phyloP scores from a whole-genome alignment of 1,140 invertebrate species.

The Globodera rostochiensis region DNA sequence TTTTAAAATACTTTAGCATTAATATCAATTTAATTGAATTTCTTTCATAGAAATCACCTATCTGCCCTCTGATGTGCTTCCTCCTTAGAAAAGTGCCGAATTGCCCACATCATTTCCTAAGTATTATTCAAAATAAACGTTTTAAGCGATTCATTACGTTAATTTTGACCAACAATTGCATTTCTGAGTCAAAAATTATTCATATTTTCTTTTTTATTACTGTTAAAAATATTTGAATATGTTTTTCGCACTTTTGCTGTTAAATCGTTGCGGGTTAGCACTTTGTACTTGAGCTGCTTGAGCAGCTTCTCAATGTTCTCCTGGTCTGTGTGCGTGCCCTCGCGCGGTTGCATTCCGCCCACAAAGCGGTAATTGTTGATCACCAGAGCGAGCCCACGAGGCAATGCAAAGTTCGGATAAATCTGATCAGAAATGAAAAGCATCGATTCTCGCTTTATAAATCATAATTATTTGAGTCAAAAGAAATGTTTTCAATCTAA shows the following conservation, averaged over 20 bases:
- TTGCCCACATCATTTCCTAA: constrained; percentile 44
- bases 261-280: constrained; percentile 20
- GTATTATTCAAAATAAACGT: constrained; percentile 14
- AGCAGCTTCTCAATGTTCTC: constrained; percentile 27
- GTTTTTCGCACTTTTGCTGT: constrained; percentile 18
- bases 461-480: too few relatives aligned
- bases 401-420: constrained; percentile 29
- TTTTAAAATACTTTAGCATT: too few relatives aligned
- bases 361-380: constrained; percentile 33
- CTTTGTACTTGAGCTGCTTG: constrained; percentile 28
- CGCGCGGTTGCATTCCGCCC: constrained; percentile 8
- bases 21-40: not conserved
- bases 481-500: too few relatives aligned
- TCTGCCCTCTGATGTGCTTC: constrained; percentile 33
- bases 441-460: too few relatives aligned
- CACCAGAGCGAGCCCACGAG: constrained; percentile 34
- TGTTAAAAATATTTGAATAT: too few relatives aligned
- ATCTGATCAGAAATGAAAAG: constrained; percentile 6
- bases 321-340: constrained; percentile 29
- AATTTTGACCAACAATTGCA: too few relatives aligned
- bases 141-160: not conserved
- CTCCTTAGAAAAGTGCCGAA: constrained; percentile 26
- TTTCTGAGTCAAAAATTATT: too few relatives aligned
- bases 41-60: not conserved
- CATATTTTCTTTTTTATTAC: not conserved